Percentiles rank a stretch among this genome's conserved stretches.
These are phyloP conservation scores for Harpalus rubripes DNA, from an alignment of 2,888 invertebrate genomes.

Conservation along the genomic window DNA sequence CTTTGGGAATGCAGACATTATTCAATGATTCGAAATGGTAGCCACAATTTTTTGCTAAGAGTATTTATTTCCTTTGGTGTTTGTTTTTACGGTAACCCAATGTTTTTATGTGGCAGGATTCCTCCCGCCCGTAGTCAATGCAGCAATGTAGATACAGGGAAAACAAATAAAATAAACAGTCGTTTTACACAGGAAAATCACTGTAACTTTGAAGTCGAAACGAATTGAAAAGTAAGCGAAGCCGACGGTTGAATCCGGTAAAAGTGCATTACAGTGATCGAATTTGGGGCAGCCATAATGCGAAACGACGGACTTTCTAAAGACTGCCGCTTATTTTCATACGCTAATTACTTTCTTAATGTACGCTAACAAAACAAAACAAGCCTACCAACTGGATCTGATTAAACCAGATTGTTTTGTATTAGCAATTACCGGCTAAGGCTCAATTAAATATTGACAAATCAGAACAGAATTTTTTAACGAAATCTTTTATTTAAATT, in stretches of 20 bases:
- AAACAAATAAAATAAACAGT: not conserved
- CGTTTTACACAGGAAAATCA: not conserved
- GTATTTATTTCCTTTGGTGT: constrained; percentile 22
- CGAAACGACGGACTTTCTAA: constrained; percentile 41
- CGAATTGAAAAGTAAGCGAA: constrained; percentile 14
- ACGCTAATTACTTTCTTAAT: constrained; percentile 18
- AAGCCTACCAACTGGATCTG: not conserved
- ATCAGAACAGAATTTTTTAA: too few relatives aligned
- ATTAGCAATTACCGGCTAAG: too few relatives aligned
- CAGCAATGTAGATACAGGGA: constrained; percentile 5
- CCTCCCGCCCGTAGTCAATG: not conserved
- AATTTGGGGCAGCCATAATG: constrained; percentile 31
- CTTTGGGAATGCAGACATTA: too few relatives aligned
- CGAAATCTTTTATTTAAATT: too few relatives aligned
- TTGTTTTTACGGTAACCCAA: constrained; percentile 21
- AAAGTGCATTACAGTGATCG: constrained; percentile 25
- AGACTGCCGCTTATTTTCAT: constrained; percentile 20
- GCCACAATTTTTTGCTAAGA: not conserved
- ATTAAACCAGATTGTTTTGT: not conserved
- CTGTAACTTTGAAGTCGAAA: constrained; percentile 7
- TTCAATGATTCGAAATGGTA: not conserved
- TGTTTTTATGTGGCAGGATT: constrained; percentile 3
- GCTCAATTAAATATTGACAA: too few relatives aligned
- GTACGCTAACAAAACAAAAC: not conserved
- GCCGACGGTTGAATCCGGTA: constrained; percentile 30